Evolutionary conservation across 2,888 invertebrate genomes (phyloP), one percentile per base, ranked within the genome.

Genomic region (Augiades crinisus): DNA sequence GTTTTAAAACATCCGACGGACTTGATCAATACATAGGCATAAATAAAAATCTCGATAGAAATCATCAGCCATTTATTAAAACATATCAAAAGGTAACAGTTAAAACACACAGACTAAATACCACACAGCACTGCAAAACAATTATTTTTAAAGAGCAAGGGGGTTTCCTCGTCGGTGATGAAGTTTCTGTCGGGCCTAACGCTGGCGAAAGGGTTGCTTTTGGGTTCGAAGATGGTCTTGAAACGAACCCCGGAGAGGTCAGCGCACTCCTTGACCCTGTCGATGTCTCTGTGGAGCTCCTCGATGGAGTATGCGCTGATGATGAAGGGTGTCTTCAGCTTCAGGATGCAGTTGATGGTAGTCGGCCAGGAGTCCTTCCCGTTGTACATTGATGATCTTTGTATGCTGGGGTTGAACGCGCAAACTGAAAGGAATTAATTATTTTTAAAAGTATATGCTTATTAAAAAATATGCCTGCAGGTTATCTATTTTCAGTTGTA

Each of bases 111-210:
- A 53, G 45, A 52, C 38, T 57, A 61, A 46, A 59, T 63, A 54
- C 82, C 85, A 72, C 78, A 72, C 34, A 93, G 73, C 54, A 93
- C 81, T 64, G 91, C 82, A 58, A 90, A 85, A 74, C 91, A 93
- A 73, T 92, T 92, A 78, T 95, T 95, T 69, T 94, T 95, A 66
- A 93, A 95, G 67, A 94, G 90, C 52, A 95, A 76, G 0, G 95
- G 94, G 38, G 90, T 91, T 37, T 91, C 91, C 55, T 94, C 92
- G 63, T 95, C 95, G 4, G 93, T 93, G 8, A 95, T 93, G 58
- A 95, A 94, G 67, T 95, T 95, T 40, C 94, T 90, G 60, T 94
- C 94, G 0, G 95, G 95, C 56, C 93, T 90, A 0, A 92, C 89
- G 34, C 94, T 94, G 0, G 93, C 89, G 62, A 92, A 95, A 0